Evolutionary conservation across 2,113 vertebrate species (phyloP).

Genomic region (Terrapene triunguis): DNA sequence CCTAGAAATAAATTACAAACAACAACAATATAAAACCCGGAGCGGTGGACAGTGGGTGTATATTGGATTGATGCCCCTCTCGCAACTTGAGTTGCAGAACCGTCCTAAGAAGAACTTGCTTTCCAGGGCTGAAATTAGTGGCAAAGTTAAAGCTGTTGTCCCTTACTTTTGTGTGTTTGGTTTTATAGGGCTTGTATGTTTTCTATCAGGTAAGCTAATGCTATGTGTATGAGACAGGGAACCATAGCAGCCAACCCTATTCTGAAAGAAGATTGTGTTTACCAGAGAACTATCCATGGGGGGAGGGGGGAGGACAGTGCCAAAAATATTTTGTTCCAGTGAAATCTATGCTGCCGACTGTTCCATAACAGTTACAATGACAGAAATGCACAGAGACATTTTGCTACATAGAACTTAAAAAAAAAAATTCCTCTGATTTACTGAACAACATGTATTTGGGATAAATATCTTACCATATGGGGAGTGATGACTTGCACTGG

Average conservation of each 20-base stretch:
- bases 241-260: not conserved
- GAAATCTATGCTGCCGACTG: slow-evolving; percentile 6
- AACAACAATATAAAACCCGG: not conserved
- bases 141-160: slow-evolving; percentile 31
- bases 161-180: slow-evolving; percentile 1
- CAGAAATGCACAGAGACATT: slow-evolving; percentile 28
- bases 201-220: not conserved
- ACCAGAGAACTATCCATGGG: not conserved
- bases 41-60: slow-evolving; percentile 66
- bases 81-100: slow-evolving; percentile 24
- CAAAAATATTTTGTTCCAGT: slow-evolving; percentile 19
- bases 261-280: not conserved
- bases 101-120: not conserved
- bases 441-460: slow-evolving; percentile 29
- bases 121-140: slow-evolving; percentile 44
- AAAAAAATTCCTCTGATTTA: slow-evolving; percentile 43
- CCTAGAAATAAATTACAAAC: slow-evolving; percentile 68
- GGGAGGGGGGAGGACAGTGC: not conserved
- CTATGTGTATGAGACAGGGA: not conserved
- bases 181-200: slow-evolving; percentile 16
- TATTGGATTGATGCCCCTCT: slow-evolving; percentile 47
- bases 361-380: not conserved
- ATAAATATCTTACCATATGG: slow-evolving; percentile 67
- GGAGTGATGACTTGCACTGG: slow-evolving; percentile 61
- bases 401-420: slow-evolving; percentile 42